phyloP scores from a whole-genome alignment of 2,113 vertebrate species.

The Saimiri boliviensis region DNA sequence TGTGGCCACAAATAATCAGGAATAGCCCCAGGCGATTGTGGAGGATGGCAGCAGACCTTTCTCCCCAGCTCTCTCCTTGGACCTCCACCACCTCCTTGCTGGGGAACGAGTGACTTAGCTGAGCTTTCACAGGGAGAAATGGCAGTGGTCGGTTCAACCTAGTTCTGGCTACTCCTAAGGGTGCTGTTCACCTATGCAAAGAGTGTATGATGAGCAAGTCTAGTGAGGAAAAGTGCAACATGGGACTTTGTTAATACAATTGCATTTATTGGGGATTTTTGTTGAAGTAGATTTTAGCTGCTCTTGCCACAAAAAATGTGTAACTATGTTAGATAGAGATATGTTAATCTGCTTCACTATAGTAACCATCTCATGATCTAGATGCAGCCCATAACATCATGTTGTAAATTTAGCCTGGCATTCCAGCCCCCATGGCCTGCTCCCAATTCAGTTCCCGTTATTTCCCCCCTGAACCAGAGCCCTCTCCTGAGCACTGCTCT shows the following conservation, averaged over 20 bases:
- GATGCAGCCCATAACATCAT: not conserved
- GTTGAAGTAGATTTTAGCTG: not conserved
- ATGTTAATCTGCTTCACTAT: not conserved
- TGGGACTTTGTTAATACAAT: no score
- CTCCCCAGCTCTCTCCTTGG: not conserved
- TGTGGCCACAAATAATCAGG: not conserved
- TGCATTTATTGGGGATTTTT: not conserved
- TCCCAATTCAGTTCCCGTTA: accelerated
- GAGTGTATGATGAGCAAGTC: not conserved
- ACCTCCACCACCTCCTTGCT: accelerated
- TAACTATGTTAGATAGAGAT: not conserved
- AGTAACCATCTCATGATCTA: no score
- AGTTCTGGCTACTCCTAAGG: not conserved
- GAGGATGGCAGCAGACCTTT: no score
- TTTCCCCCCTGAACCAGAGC: not conserved
- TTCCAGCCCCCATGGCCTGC: not conserved
- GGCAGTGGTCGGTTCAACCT: not conserved
- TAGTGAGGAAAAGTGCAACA: accelerated
- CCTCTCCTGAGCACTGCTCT: not conserved
- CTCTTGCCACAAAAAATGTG: not conserved
- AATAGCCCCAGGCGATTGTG: not conserved
- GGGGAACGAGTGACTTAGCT: not conserved
- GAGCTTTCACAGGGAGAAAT: not conserved
- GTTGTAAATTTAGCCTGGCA: not conserved
- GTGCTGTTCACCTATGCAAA: not conserved